Conservation (phyloP, 2,797 vertebrate species). For the Pipistrellus pygmaeus region DNA sequence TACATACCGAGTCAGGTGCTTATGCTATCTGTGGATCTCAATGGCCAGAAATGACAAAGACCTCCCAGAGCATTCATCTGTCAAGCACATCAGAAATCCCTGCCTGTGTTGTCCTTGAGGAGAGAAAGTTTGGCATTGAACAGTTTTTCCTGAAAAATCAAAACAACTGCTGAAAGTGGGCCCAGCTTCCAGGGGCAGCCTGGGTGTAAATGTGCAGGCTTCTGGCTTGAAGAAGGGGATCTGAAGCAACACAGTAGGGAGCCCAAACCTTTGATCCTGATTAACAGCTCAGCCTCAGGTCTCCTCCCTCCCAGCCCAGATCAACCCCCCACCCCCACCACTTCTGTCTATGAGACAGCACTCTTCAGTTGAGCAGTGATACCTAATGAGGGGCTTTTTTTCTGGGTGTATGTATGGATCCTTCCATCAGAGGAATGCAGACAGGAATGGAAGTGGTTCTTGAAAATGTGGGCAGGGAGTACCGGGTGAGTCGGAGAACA, state of each 20-base stretch:
- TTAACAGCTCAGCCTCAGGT: conserved; percentile 57
- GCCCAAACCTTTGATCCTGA: conserved; percentile 67
- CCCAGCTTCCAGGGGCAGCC: conserved; percentile 54
- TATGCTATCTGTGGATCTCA: not conserved
- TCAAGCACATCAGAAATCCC: conserved; percentile 7
- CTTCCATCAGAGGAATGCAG: conserved; percentile 46
- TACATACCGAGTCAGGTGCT: not conserved
- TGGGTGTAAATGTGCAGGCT: conserved; percentile 28
- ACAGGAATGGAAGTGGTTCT: conserved; percentile 44
- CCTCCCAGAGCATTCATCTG: not conserved
- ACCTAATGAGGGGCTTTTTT: conserved; percentile 49
- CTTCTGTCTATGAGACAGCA: conserved; percentile 37
- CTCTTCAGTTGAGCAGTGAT: not conserved
- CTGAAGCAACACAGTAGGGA: conserved; percentile 64
- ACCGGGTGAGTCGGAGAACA: conserved; percentile 16
- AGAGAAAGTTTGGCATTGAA: conserved; percentile 67
- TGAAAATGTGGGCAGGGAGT: conserved; percentile 36
- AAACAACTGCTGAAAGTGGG: conserved; percentile 67
- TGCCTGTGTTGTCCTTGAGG: conserved; percentile 72
- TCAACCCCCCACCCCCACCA: not conserved
- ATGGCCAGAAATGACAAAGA: not conserved
- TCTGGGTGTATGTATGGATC: conserved; percentile 54
- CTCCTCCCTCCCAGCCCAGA: conserved; percentile 44
- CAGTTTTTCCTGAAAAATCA: conserved; percentile 76
- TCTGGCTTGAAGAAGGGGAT: conserved; percentile 32